These are phyloP conservation scores for Paramisgurnus dabryanus DNA, from an alignment of 2,113 vertebrate species.

Conservation along the genomic window DNA sequence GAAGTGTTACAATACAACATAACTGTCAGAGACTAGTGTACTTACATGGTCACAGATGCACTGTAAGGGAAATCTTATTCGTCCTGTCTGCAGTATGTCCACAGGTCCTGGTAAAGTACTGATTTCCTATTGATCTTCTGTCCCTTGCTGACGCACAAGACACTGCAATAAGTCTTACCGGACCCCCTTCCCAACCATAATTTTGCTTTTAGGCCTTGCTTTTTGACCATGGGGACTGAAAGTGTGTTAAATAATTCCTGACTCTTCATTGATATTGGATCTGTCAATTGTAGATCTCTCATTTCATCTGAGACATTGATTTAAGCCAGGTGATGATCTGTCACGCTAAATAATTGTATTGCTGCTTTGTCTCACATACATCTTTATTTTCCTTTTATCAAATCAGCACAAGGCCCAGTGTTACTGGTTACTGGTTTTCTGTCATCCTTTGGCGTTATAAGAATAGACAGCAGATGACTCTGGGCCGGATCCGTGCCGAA, in stretches of 20 bases:
- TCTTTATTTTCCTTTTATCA: constrained; percentile 24
- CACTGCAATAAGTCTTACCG: constrained; percentile 17
- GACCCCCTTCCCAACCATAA: constrained; percentile 10
- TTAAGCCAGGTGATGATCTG: constrained; percentile 8
- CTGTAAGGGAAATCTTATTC: constrained; percentile 6
- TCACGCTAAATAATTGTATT: constrained; percentile 28
- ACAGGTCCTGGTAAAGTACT: constrained; percentile 14
- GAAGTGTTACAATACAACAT: too few relatives aligned
- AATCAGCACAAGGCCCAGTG: background rate
- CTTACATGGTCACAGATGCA: background rate
- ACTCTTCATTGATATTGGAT: background rate
- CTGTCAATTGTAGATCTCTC: constrained; percentile 32
- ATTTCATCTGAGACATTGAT: constrained; percentile 25
- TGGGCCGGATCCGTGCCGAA: too few relatives aligned
- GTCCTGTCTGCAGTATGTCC: constrained; percentile 1
- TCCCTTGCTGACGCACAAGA: background rate
- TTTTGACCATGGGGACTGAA: background rate
- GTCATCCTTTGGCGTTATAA: background rate
- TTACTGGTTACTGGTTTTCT: background rate
- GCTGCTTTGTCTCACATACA: background rate
- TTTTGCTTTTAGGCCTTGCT: constrained; percentile 3
- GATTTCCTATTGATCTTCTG: constrained; percentile 25
- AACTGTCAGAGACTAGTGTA: too few relatives aligned
- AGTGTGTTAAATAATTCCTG: constrained; percentile 37
- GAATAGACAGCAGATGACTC: too few relatives aligned